Percentiles rank a stretch among this genome's conserved stretches.
Evolutionary conservation across 2,797 vertebrate species (phyloP).

Genomic region (Ctenopoma multispine): DNA sequence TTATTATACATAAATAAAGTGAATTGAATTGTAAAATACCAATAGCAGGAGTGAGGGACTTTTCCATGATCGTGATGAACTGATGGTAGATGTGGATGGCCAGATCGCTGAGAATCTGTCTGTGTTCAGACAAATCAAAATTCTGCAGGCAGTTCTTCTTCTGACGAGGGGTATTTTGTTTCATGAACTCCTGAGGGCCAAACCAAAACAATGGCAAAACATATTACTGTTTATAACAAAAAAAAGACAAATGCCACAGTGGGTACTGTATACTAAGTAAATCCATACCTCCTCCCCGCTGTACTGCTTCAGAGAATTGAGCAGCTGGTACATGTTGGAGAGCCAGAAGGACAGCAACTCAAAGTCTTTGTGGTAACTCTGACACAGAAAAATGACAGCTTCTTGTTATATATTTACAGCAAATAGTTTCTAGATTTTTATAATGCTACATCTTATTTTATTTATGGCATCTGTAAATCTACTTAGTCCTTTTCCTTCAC

Average conservation of each 20-base stretch:
- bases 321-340: conserved; percentile 92
- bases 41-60: conserved; percentile 89
- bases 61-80: conserved; percentile 91
- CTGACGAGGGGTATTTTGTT: conserved; percentile 89
- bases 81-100: conserved; percentile 95
- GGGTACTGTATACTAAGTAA: not conserved
- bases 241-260: not conserved
- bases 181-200: conserved; percentile 96
- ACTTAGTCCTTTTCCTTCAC: not conserved
- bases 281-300: conserved; percentile 94
- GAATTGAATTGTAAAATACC: conserved; percentile 80
- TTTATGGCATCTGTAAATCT: not conserved
- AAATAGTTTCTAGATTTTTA: not conserved
- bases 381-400: conserved; percentile 41
- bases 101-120: conserved; percentile 96
- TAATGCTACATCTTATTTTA: not conserved
- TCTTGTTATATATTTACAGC: conserved; percentile 1
- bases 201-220: conserved; percentile 10
- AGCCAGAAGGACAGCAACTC: conserved; percentile 97
- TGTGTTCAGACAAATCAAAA: conserved; percentile 96
- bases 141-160: conserved; percentile 94
- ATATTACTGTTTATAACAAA: not conserved
- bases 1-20: too few species aligned
- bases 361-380: conserved; percentile 92
- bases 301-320: conserved; percentile 98